Evolutionary conservation across 2,888 invertebrate species (phyloP).

Genomic region (Dasysyrphus tricinctus): DNA sequence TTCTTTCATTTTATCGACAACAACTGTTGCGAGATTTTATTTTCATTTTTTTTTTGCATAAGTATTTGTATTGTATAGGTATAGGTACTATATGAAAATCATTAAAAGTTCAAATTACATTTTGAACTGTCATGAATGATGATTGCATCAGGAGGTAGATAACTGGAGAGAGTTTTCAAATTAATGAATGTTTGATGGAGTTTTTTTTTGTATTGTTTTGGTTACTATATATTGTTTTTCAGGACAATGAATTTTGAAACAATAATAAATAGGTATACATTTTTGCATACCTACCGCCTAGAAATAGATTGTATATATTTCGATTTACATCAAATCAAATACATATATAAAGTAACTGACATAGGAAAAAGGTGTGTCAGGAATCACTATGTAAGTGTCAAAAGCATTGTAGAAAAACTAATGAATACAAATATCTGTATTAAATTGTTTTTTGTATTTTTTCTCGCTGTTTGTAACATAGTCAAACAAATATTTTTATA

Average conservation of each 20-base stretch:
- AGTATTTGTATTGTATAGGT: neutral
- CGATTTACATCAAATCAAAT: slow-evolving; percentile 13
- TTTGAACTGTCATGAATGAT: slow-evolving; percentile 41
- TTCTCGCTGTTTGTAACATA: too few species aligned
- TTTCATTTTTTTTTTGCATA: neutral
- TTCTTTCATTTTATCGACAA: slow-evolving; percentile 39
- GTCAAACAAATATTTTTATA: too few species aligned
- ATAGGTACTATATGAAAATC: slow-evolving; percentile 23
- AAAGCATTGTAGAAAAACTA: neutral
- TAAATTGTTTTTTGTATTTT: too few species aligned
- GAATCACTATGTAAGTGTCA: neutral
- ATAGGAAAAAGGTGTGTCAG: slow-evolving; percentile 1
- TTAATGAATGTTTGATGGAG: slow-evolving; percentile 59
- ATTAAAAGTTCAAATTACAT: slow-evolving; percentile 71
- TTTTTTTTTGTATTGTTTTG: slow-evolving; percentile 17
- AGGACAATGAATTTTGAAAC: slow-evolving; percentile 17
- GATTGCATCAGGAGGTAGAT: slow-evolving; percentile 13
- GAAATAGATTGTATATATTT: neutral
- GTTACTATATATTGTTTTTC: slow-evolving; percentile 31
- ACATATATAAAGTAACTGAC: slow-evolving; percentile 1
- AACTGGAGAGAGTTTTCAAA: slow-evolving; percentile 18
- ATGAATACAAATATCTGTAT: neutral
- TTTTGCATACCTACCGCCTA: neutral
- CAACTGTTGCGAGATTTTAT: slow-evolving; percentile 55
- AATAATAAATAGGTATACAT: neutral